Conservation (phyloP, 2,888 invertebrate species). For the Aproaerema taeniolella region DNA sequence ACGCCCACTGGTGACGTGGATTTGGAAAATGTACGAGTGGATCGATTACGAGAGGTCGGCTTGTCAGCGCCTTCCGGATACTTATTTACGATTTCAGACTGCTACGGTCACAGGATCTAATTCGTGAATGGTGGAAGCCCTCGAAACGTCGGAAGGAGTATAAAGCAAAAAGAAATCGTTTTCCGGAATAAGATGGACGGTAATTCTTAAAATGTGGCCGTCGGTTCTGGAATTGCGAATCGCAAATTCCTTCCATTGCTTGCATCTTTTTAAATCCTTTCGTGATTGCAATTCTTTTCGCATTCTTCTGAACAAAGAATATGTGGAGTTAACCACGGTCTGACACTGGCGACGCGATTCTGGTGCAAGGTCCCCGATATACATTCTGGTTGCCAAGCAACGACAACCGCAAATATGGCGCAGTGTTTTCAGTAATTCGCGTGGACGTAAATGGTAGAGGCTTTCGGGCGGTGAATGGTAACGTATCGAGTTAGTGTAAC, state of each 20-base stretch:
- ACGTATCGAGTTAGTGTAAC: no score
- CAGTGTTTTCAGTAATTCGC: constrained; percentile 30
- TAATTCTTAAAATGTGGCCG: no score
- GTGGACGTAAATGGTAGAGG: constrained; percentile 39
- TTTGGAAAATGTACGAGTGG: constrained; percentile 36
- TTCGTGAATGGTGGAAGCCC: not conserved
- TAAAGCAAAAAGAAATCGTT: no score
- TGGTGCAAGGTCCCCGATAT: not conserved
- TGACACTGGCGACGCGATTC: not conserved
- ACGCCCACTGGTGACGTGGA: constrained; percentile 39
- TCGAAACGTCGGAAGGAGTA: no score
- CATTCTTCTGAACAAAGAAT: not conserved
- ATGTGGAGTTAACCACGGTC: not conserved
- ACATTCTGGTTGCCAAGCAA: constrained; percentile 12
- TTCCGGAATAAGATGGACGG: no score
- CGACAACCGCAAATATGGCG: constrained; percentile 15
- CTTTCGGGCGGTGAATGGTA: constrained; percentile 39
- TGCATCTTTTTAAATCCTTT: no score
- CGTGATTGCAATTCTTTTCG: not conserved
- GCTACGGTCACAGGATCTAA: not conserved
- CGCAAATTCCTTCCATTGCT: no score
- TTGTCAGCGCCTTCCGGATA: constrained; percentile 20
- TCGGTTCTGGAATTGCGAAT: no score
- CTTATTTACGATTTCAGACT: constrained; percentile 8
- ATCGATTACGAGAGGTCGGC: constrained; percentile 30